Base-by-base conservation (phyloP, 2,113 vertebrate species). In the Fregata magnificens region DNA sequence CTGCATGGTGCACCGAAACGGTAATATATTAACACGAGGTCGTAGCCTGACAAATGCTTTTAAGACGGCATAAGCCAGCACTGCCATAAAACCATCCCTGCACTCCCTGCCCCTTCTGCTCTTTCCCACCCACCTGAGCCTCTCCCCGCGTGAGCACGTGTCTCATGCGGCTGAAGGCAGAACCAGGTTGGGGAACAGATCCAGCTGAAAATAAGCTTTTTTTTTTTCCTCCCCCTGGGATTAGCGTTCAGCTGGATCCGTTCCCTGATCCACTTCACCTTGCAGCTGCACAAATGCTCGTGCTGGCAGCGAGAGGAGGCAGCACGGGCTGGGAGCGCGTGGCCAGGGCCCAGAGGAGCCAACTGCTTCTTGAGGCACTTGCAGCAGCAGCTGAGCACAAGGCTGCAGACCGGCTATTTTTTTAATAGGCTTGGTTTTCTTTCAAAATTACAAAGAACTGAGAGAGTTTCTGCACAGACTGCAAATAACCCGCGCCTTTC, bases 191-290 rank as follows among this genome's bases (percentile, higher is more conserved):
- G 66, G 88, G 82, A 90, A 47, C 29, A 6, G 71, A 93, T 88
- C 94, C 94, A 95, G 90, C 36, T 52, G 62, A 86, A 95, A 93
- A 92, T 31, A 85, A 92, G 88, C 50, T n/a, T 50, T 59, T 25
- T 49, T 36, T 7, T 6, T 2, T 4, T 7, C 11, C 21, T 21
- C 26, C 7, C 1, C 21, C 7, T 1, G 15, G 94, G 94, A 92
- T 96, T 88, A 90, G 62, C 11, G 36, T 88, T 96, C 94, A 95
- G 91, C 93, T 97, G 96, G 95, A 95, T 47, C 58, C 0, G 1
- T 92, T 97, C 96, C 95, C 95, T 73, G 88, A 77, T 92, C 91
- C 95, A 95, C 96, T 97, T 96, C 95, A 96, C 96, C 95, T 97
- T 96, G 93, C 95, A 96, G 96, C 94, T 97, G 95, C 96, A 96